phyloP scores from a whole-genome alignment of 2,888 invertebrate genomes.

The Sympetrum striolatum region DNA sequence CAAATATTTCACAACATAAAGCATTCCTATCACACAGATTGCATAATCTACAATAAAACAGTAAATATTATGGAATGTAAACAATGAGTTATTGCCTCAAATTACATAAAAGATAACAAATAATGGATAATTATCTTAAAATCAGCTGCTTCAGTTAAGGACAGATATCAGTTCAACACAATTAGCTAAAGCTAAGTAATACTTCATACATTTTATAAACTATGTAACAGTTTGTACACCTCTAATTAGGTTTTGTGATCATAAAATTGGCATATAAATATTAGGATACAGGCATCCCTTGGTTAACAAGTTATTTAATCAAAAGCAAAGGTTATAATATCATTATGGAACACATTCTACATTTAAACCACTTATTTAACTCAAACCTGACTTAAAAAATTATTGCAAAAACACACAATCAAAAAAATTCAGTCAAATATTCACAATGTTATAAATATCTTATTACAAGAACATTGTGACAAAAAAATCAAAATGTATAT shows the following conservation, averaged over 20 bases:
- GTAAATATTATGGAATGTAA: constrained; percentile 16
- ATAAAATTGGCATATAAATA: background rate
- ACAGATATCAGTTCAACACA: background rate
- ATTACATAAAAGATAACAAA: background rate
- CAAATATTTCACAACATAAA: background rate
- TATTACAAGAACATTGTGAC: too few species aligned
- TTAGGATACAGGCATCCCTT: background rate
- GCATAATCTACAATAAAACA: background rate
- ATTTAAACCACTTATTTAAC: too few species aligned
- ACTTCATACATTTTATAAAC: background rate
- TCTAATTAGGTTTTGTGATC: background rate
- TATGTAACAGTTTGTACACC: constrained; percentile 8
- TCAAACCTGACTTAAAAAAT: too few species aligned
- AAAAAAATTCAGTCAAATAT: too few species aligned
- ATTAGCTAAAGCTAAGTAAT: constrained; percentile 20
- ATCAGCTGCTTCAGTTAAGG: background rate
- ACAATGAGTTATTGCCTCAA: background rate
- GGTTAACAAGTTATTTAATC: background rate
- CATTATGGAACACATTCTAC: background rate
- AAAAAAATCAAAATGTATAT: too few species aligned
- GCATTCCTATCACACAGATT: background rate
- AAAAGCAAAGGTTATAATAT: background rate
- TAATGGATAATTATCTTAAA: background rate
- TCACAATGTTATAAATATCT: too few species aligned
- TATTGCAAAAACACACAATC: too few species aligned